Base-by-base conservation (phyloP, 2,888 invertebrate species). In the Mantis religiosa region DNA sequence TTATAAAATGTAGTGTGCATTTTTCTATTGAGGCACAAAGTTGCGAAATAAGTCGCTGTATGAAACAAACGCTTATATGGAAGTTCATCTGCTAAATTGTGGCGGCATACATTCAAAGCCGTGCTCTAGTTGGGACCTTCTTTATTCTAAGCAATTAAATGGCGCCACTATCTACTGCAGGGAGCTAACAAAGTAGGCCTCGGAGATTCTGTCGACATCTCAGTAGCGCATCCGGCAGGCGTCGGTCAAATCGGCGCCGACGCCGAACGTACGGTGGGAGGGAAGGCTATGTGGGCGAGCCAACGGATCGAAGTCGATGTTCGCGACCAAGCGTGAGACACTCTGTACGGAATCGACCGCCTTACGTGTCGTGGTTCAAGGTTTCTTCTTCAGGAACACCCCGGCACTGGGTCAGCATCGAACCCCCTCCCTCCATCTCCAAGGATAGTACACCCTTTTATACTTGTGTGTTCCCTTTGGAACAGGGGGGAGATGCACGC, bases 231-330 rank as follows among this genome's bases (percentile, higher is more conserved):
- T 34, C 34, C 83, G 15, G 14, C 84, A 25, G 82, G 87, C 87
- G 87, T 82, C 87, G 28, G 34, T n/a, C 81, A 20, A 71, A 71
- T 71, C 87, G 82, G 87, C 87, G 87, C 87, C 87, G 87, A 87
- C 87, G 87, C 87, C 28, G 54, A 71, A 71, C 54, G 25, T 71
- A 25, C 54, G 20, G 20, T 20, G 54, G 54, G 54, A 71, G 54
- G 54, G 54, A 71, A 20, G 54, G 25, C 4, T 20, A 71, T 71
- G 54, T 71, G 54, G 54, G 54, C 54, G 54, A 71, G 54, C 20
- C 54, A 71, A 71, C 54, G 54, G 54, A 71, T 71, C 54, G 54
- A 71, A 71, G 54, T 71, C 54, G 7, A 20, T 71, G 54, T 71
- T 71, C 54, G 15, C 54, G 54, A 25, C 54, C 54, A 71, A 71